Percentiles rank a stretch among this genome's conserved stretches.
Conservation (phyloP, 2,113 vertebrate genomes). For the Danionella cerebrum region DNA sequence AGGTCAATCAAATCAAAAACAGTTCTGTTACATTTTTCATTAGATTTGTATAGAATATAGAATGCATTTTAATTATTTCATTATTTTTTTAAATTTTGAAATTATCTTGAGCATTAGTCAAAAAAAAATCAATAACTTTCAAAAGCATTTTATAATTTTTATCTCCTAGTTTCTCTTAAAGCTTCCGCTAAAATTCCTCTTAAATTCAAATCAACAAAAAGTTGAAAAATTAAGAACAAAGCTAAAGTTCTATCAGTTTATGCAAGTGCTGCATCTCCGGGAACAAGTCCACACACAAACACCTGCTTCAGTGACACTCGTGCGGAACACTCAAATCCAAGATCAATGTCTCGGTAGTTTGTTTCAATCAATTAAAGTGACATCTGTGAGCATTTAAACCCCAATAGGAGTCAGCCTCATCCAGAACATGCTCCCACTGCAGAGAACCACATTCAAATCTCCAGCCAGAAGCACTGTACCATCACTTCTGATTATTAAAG, state of each 20-base stretch:
- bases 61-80: no score
- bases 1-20: no score
- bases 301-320: slow-evolving; percentile 43
- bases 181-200: no score
- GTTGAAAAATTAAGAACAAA: background rate
- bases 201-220: no score
- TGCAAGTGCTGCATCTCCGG: background rate
- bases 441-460: background rate
- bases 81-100: no score
- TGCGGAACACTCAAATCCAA: slow-evolving; percentile 39
- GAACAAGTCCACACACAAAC: slow-evolving; percentile 2
- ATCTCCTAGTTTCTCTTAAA: no score
- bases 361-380: slow-evolving; percentile 71
- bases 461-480: slow-evolving; percentile 11
- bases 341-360: slow-evolving; percentile 65
- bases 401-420: slow-evolving; percentile 41
- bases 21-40: no score
- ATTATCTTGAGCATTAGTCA: no score
- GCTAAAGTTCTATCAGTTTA: no score
- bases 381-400: slow-evolving; percentile 65
- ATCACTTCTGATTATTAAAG: slow-evolving; percentile 13
- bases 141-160: no score
- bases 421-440: background rate
- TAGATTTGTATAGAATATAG: no score
- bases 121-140: no score